These are phyloP conservation scores for Poeciliopsis prolifica DNA, from an alignment of 2,113 vertebrate genomes.

Conservation along the genomic window DNA sequence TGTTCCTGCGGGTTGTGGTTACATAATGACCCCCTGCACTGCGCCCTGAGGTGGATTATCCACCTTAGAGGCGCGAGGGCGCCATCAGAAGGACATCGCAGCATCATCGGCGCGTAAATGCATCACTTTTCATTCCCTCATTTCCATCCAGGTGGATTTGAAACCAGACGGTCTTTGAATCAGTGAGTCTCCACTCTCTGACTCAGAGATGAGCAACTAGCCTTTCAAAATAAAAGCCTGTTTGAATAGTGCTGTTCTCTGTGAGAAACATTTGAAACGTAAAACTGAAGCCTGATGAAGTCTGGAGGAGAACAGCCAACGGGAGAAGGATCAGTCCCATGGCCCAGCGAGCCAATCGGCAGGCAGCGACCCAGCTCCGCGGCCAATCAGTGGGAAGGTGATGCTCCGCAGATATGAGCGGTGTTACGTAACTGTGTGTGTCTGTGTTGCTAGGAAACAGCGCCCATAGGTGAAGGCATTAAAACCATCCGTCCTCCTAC, in stretches of 20 bases:
- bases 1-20: too few relatives aligned
- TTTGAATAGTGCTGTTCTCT: background rate
- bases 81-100: background rate
- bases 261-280: background rate
- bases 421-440: slow-evolving; percentile 52
- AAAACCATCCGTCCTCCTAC: slow-evolving; percentile 53
- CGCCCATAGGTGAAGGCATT: slow-evolving; percentile 69
- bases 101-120: background rate
- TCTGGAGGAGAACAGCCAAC: background rate
- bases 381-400: slow-evolving; percentile 56
- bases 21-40: too few relatives aligned
- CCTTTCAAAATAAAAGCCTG: slow-evolving; percentile 34
- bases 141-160: background rate
- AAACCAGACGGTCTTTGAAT: background rate
- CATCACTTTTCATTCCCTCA: background rate
- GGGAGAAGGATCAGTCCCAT: slow-evolving; percentile 6
- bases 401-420: slow-evolving; percentile 48
- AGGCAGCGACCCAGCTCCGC: slow-evolving; percentile 4
- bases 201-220: background rate
- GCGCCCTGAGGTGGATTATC: too few relatives aligned
- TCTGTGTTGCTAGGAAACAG: slow-evolving; percentile 66
- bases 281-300: background rate
- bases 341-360: slow-evolving; percentile 37
- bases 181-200: background rate
- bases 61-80: background rate